phyloP scores from a whole-genome alignment of 2,113 vertebrate species.

The Peucedramus taeniatus region DNA sequence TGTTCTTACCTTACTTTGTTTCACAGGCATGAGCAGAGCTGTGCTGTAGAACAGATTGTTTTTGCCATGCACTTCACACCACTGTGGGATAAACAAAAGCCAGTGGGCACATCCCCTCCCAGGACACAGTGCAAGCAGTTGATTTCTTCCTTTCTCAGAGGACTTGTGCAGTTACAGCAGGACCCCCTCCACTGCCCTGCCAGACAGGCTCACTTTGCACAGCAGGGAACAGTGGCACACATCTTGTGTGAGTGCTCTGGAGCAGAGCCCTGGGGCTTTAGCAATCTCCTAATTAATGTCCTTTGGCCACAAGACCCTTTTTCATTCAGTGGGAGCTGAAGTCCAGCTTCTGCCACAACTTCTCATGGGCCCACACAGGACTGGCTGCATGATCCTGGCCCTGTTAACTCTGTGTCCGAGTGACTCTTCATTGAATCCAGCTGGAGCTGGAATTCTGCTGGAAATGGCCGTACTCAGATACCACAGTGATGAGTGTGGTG shows the following conservation, averaged over 20 bases:
- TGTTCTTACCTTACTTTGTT: background rate
- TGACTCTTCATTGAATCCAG: slow-evolving; percentile 59
- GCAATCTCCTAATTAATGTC: background rate
- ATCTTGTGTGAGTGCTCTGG: background rate
- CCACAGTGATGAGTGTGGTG: slow-evolving; percentile 66
- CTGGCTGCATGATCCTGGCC: background rate
- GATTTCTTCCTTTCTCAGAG: background rate
- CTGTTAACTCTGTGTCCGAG: background rate
- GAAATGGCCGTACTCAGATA: slow-evolving; percentile 42
- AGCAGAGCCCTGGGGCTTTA: accelerated
- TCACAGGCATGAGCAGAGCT: background rate
- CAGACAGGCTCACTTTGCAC: background rate
- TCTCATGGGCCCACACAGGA: background rate
- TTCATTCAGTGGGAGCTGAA: background rate
- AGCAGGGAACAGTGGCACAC: background rate
- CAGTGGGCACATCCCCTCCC: background rate
- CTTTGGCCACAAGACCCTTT: background rate
- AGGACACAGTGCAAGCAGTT: background rate
- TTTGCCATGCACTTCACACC: background rate
- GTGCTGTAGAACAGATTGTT: background rate
- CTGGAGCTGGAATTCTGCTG: slow-evolving; percentile 55
- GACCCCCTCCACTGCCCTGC: background rate
- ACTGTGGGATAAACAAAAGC: background rate
- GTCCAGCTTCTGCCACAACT: background rate
- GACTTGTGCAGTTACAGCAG: background rate